Conservation (phyloP, 2,888 invertebrate genomes). For the Sphaeridia pumilis region DNA sequence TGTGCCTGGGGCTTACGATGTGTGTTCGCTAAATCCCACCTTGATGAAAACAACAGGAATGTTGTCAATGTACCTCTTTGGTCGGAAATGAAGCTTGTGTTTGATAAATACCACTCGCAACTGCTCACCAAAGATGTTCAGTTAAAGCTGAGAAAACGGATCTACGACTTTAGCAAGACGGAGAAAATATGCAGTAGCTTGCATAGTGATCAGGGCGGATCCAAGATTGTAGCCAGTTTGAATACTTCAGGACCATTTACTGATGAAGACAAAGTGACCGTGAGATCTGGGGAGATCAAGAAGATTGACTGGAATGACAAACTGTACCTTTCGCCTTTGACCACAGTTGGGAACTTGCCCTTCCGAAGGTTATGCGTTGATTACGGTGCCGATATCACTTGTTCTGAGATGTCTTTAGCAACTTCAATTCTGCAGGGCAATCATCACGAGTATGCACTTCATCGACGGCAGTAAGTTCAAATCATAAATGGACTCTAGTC, state of each 20-base stretch:
- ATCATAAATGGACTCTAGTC: not conserved
- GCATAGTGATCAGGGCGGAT: slow-evolving; percentile 2
- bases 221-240: not conserved
- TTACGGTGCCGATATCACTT: slow-evolving; percentile 70
- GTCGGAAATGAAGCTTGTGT: slow-evolving; percentile 22
- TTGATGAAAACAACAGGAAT: slow-evolving; percentile 58
- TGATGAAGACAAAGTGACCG: slow-evolving; percentile 29
- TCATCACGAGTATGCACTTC: slow-evolving; percentile 77
- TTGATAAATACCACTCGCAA: slow-evolving; percentile 46
- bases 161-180: slow-evolving; percentile 62
- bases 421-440: slow-evolving; percentile 45
- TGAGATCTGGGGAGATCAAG: slow-evolving; percentile 19
- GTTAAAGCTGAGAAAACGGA: slow-evolving; percentile 53
- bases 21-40: slow-evolving; percentile 52
- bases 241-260: slow-evolving; percentile 27
- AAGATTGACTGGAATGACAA: slow-evolving; percentile 72
- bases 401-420: slow-evolving; percentile 79
- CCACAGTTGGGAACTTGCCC: slow-evolving; percentile 96
- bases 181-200: slow-evolving; percentile 53
- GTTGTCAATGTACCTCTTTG: slow-evolving; percentile 46
- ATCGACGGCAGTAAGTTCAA: slow-evolving; percentile 38
- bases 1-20: slow-evolving; percentile 79
- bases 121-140: slow-evolving; percentile 52
- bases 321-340: slow-evolving; percentile 82
- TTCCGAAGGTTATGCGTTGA: slow-evolving; percentile 90